Evolutionary conservation across 2,113 vertebrate species (phyloP).

Genomic region (Stegastes partitus): DNA sequence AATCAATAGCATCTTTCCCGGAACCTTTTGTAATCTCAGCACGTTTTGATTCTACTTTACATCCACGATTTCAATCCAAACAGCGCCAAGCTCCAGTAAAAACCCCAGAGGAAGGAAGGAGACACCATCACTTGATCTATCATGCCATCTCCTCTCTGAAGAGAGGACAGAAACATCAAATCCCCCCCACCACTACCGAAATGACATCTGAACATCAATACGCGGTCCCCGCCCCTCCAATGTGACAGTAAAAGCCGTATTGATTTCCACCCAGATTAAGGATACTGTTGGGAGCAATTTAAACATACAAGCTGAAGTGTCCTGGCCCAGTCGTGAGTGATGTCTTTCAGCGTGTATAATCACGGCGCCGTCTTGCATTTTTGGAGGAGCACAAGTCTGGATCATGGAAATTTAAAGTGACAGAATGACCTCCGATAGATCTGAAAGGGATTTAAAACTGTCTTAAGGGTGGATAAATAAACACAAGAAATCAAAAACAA

Average conservation of each 20-base stretch:
- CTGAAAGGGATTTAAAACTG: not conserved
- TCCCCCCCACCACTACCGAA: constrained; percentile 61
- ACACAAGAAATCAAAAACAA: not conserved
- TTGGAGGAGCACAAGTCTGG: constrained; percentile 10
- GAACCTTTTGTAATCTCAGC: constrained; percentile 62
- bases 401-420: constrained; percentile 32
- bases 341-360: constrained; percentile 73
- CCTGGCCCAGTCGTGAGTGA: constrained; percentile 72
- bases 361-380: constrained; percentile 19
- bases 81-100: constrained; percentile 46
- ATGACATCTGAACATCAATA: constrained; percentile 85
- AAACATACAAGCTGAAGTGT: constrained; percentile 82
- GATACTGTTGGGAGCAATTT: constrained; percentile 86
- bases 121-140: constrained; percentile 70
- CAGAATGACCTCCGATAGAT: not conserved
- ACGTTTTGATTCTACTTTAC: constrained; percentile 52
- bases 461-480: not conserved
- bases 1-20: constrained; percentile 67
- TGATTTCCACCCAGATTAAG: constrained; percentile 85
- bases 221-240: constrained; percentile 69
- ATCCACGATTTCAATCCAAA: constrained; percentile 38
- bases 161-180: constrained; percentile 77
- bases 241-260: constrained; percentile 85
- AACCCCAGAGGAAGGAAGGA: constrained; percentile 65
- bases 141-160: constrained; percentile 61